phyloP scores from a whole-genome alignment of 2,888 invertebrate genomes.

The Sipha maydis region DNA sequence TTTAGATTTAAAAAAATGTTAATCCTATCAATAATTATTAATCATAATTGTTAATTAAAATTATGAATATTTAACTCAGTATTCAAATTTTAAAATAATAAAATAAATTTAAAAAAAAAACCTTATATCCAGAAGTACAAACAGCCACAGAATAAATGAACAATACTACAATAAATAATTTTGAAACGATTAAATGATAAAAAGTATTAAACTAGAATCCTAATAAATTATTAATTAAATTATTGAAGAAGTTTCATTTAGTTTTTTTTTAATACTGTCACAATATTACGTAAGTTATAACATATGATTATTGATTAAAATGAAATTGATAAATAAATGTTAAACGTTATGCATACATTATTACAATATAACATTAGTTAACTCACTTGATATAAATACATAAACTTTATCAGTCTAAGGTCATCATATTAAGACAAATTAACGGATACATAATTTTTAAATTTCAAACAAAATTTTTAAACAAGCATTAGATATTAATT shows the following conservation, averaged over 20 bases:
- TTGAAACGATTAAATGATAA: background rate
- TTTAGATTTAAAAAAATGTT: too few species aligned
- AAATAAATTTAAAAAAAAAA: constrained; percentile 2
- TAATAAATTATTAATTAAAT: too few species aligned
- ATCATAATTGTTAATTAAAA: too few species aligned
- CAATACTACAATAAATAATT: background rate
- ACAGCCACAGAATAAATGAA: background rate
- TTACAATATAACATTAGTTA: background rate
- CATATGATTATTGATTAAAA: constrained; percentile 32
- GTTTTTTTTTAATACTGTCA: background rate
- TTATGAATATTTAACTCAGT: too few species aligned
- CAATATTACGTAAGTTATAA: background rate
- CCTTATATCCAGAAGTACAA: constrained; percentile 36
- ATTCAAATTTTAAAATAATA: background rate
- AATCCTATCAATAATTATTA: too few species aligned
- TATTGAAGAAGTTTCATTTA: background rate
- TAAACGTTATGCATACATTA: background rate
- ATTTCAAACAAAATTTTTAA: background rate
- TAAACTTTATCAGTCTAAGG: background rate
- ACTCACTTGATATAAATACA: constrained; percentile 18
- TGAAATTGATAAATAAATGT: background rate
- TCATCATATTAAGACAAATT: background rate
- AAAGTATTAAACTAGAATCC: background rate
- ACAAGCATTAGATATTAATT: background rate
- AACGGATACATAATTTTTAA: background rate